phyloP scores from a whole-genome alignment of 2,113 vertebrate genomes.

The Tapirus terrestris region DNA sequence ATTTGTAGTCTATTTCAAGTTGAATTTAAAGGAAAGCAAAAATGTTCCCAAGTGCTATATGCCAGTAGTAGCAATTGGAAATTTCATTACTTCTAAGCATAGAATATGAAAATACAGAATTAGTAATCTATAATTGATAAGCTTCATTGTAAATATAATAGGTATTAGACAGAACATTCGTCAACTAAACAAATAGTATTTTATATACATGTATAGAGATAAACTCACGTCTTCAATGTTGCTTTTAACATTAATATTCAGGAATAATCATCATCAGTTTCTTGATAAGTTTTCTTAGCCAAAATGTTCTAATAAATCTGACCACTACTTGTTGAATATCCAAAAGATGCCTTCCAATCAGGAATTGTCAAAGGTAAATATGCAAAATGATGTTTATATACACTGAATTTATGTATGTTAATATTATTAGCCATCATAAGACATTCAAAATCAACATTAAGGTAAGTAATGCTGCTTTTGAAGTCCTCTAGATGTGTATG shows the following conservation, averaged over 20 bases:
- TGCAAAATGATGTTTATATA: background rate
- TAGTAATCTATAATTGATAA: background rate
- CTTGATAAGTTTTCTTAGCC: conserved; percentile 31
- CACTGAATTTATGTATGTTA: conserved; percentile 51
- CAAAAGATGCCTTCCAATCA: conserved; percentile 56
- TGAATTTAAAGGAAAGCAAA: conserved; percentile 15
- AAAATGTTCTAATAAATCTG: conserved; percentile 66
- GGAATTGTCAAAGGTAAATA: conserved; percentile 47
- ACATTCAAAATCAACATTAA: background rate
- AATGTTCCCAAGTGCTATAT: background rate
- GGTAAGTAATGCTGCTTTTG: background rate
- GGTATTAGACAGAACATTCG: background rate
- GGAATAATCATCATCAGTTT: background rate
- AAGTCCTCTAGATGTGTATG: background rate
- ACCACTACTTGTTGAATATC: conserved; percentile 62
- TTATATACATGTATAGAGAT: conserved; percentile 67
- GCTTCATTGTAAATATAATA: background rate
- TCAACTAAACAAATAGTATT: conserved; percentile 67
- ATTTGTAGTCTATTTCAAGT: conserved; percentile 29
- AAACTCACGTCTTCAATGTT: conserved; percentile 67
- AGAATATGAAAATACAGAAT: background rate
- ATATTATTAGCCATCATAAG: conserved; percentile 44
- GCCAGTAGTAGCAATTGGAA: background rate
- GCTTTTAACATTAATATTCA: conserved; percentile 68
- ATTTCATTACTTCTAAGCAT: background rate